Conservation (phyloP, 2,113 vertebrate species). For the Sander vitreus region DNA sequence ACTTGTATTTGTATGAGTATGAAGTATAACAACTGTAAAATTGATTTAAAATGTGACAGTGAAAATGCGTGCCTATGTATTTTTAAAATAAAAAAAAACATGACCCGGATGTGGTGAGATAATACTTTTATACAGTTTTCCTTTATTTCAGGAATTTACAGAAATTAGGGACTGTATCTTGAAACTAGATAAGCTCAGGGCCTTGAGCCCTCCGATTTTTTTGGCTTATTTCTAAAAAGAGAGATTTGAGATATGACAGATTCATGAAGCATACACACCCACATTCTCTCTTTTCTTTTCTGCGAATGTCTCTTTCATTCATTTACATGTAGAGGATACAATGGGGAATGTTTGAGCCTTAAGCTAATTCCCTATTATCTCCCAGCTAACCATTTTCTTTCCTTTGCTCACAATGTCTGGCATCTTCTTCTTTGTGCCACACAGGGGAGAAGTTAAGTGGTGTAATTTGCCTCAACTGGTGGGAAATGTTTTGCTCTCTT, state of each 20-base stretch:
- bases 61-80: neutral
- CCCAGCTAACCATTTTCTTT: constrained; percentile 36
- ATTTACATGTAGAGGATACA: constrained; percentile 17
- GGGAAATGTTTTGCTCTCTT: constrained; percentile 61
- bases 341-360: constrained; percentile 25
- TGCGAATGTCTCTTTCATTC: neutral
- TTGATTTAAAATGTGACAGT: neutral
- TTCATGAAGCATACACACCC: neutral
- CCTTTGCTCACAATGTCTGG: constrained; percentile 45
- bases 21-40: neutral
- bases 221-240: neutral
- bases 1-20: neutral
- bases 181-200: too few relatives aligned
- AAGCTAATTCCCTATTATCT: constrained; percentile 31
- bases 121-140: too few relatives aligned
- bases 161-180: too few relatives aligned
- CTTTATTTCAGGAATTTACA: too few relatives aligned
- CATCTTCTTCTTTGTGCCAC: constrained; percentile 21
- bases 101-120: too few relatives aligned
- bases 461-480: constrained; percentile 52
- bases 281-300: neutral
- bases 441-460: constrained; percentile 49
- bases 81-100: neutral
- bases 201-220: too few relatives aligned
- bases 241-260: neutral